phyloP scores from a whole-genome alignment of 1,140 invertebrate species.

The Doryteuthis pealeii region DNA sequence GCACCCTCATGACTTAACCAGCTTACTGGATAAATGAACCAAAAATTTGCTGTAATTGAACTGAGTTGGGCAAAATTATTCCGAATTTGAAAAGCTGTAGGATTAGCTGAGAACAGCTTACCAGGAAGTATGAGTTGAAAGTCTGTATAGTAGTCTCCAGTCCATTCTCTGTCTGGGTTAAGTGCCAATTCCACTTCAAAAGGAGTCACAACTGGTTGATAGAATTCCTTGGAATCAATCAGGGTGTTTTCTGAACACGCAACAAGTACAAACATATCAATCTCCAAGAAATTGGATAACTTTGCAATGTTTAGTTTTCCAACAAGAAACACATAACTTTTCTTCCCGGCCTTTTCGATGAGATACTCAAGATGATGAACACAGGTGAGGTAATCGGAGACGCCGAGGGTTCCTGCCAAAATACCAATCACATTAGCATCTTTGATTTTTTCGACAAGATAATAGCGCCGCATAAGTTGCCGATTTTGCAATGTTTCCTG shows the following conservation, averaged over 20 bases:
- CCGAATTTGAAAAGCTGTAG: no score
- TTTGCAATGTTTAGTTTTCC: constrained; percentile 91
- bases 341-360: constrained; percentile 75
- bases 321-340: constrained; percentile 86
- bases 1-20: no score
- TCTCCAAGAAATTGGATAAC: constrained; percentile 89
- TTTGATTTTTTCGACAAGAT: constrained; percentile 83
- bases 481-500: constrained; percentile 52
- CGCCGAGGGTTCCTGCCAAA: constrained; percentile 82
- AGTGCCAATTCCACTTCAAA: constrained; percentile 90
- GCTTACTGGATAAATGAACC: no score
- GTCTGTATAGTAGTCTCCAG: constrained; percentile 72
- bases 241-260: constrained; percentile 84
- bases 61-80: no score
- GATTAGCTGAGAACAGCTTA: no score
- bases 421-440: constrained; percentile 86
- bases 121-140: constrained; percentile 76
- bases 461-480: constrained; percentile 75
- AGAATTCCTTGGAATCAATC: constrained; percentile 82
- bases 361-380: constrained; percentile 76
- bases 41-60: no score
- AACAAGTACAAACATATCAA: constrained; percentile 88
- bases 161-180: constrained; percentile 66
- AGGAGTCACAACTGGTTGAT: constrained; percentile 86
- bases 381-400: constrained; percentile 76